Evolutionary conservation across 1,140 invertebrate species (phyloP), one percentile per base, ranked within the genome.

Genomic region (Propsilocerus akamusi): DNA sequence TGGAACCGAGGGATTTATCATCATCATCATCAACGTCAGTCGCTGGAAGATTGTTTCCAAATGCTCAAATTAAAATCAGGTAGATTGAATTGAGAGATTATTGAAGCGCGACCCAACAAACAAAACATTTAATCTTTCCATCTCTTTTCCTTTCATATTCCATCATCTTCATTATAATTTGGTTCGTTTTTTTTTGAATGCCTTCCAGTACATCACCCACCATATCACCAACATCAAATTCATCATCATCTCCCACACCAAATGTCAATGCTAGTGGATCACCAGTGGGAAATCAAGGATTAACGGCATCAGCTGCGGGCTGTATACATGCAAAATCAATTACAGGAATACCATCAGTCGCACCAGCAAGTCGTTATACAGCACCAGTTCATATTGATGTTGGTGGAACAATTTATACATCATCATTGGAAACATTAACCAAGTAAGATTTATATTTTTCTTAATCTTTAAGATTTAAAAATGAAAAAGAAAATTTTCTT

Each of bases 331-430:
- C 65, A 50, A 66, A 65, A 54, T 56, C 58, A 48, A 81, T 84
- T 59, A 77, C 78, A 10, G 89, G 90, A 25, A 92, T 97, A 48
- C 92, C 93, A 0, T 88, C 85, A 55, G 88, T 95, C 7, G 93
- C 91, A 0, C 84, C 85, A 0, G 88, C 91, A 2, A 87, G 87
- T 17, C 76, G 86, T 30, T 92, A 87, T 63, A 93, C 90, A 12
- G 92, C 93, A 0, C 92, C 93, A 0, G 93, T 97, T 0, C 93
- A 97, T 65, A 96, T 97, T 56, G 93, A 97, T 62, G 92, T 97
- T 12, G 93, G 93, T 6, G 93, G 92, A 1, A 90, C 86, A 25
- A 96, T 96, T 55, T 97, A 96, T 68, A 97, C 93, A 0, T 94
- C 90, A 0, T 94, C 91, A 0, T 68, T 97, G 59, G 89, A 96